Conservation (phyloP, 2,888 invertebrate species). For the Amphimallon solstitiale region DNA sequence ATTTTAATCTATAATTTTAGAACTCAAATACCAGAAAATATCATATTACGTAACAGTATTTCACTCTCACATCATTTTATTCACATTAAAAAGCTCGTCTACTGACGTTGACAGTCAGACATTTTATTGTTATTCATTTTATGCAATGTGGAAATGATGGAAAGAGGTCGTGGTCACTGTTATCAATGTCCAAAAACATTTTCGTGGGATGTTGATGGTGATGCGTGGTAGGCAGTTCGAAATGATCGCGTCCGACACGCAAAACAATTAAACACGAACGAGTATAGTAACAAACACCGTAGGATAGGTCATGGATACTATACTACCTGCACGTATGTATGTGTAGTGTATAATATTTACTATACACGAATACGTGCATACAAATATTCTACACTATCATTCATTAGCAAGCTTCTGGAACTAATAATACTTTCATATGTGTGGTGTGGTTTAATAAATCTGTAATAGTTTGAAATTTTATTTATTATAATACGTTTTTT, state of each 20-base stretch:
- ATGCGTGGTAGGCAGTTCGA: slow-evolving; percentile 45
- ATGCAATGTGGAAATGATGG: slow-evolving; percentile 25
- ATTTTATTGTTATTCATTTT: slow-evolving; percentile 3
- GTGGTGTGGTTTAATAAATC: too few relatives aligned
- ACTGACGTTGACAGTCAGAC: background rate
- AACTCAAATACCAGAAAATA: too few relatives aligned
- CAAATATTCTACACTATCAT: slow-evolving; percentile 38
- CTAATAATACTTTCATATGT: too few relatives aligned
- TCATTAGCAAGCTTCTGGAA: too few relatives aligned
- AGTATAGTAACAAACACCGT: slow-evolving; percentile 40
- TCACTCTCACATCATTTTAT: too few relatives aligned
- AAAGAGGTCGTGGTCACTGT: slow-evolving; percentile 35
- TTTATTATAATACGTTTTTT: too few relatives aligned
- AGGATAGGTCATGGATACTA: slow-evolving; percentile 49
- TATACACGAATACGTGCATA: slow-evolving; percentile 44
- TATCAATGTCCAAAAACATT: slow-evolving; percentile 14
- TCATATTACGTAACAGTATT: too few relatives aligned
- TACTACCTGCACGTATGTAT: slow-evolving; percentile 2
- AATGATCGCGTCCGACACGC: slow-evolving; percentile 49
- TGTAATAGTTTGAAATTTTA: too few relatives aligned
- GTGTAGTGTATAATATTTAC: slow-evolving; percentile 44
- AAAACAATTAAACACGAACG: slow-evolving; percentile 50
- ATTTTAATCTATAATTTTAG: too few relatives aligned
- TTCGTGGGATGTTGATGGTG: slow-evolving; percentile 39
- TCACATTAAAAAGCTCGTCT: background rate